Evolutionary conservation across 2,113 vertebrate species (phyloP).

Genomic region (Arizona elegans): DNA sequence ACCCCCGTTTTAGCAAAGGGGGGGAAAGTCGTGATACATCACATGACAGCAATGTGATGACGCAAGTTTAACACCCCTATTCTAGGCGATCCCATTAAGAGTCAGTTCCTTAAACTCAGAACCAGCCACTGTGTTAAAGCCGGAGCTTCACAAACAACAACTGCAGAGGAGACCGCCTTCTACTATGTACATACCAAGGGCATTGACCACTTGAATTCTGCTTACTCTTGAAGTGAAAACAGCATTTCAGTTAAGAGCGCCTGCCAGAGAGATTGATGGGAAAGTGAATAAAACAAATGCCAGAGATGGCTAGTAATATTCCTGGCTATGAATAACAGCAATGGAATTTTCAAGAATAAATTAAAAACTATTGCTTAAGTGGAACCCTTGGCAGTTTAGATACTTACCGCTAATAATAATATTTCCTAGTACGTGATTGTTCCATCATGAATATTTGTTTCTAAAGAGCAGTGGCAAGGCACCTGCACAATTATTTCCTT

Average conservation of each 20-base stretch:
- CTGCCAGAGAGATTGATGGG: background rate
- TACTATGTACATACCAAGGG: background rate
- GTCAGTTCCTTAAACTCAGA: background rate
- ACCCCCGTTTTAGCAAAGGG: too few species aligned
- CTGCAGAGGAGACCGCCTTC: background rate
- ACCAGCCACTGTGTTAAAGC: background rate
- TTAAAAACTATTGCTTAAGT: background rate
- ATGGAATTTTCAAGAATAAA: background rate
- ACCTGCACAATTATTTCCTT: background rate
- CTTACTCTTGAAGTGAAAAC: background rate
- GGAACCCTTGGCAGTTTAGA: background rate
- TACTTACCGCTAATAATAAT: background rate
- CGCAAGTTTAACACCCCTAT: background rate
- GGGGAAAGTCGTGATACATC: too few species aligned
- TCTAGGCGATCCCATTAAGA: background rate
- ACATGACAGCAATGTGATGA: too few species aligned
- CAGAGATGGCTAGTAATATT: background rate
- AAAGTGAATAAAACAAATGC: background rate
- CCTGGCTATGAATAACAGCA: background rate
- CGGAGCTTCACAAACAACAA: background rate
- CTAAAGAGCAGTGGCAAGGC: background rate
- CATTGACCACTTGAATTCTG: background rate
- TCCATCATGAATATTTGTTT: background rate
- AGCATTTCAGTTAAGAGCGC: background rate
- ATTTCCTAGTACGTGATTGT: background rate